Evolutionary conservation across 2,797 vertebrate genomes (phyloP).

Genomic region (Choloepus didactylus): DNA sequence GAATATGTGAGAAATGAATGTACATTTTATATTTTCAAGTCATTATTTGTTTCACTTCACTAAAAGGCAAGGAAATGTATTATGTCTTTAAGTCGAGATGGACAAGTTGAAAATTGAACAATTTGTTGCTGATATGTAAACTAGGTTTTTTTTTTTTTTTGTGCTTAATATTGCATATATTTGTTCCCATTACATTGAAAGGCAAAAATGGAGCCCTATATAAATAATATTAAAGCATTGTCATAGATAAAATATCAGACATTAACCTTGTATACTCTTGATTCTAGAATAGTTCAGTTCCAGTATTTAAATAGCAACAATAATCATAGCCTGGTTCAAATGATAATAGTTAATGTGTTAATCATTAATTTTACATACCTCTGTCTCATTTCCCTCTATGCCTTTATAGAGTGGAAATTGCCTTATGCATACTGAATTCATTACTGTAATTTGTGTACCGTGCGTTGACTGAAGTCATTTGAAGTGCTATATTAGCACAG

Average conservation of each 20-base stretch:
- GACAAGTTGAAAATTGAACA: constrained; percentile 38
- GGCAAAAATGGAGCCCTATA: constrained; percentile 71
- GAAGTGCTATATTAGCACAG: constrained; percentile 54
- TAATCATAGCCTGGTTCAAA: constrained; percentile 58
- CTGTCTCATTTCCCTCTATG: constrained; percentile 53
- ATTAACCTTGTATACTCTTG: constrained; percentile 68
- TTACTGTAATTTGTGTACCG: constrained; percentile 75
- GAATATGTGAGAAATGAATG: not conserved
- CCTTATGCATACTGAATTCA: constrained; percentile 67
- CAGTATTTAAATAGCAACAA: constrained; percentile 80
- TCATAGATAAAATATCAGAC: constrained; percentile 48
- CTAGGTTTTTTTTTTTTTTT: not conserved
- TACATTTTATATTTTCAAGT: constrained; percentile 8
- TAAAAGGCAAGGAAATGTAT: not conserved
- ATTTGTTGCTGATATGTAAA: constrained; percentile 46
- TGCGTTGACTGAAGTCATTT: constrained; percentile 61
- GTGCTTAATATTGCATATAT: constrained; percentile 1
- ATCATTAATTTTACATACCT: constrained; percentile 71
- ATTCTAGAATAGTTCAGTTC: constrained; percentile 66
- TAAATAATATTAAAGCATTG: constrained; percentile 66
- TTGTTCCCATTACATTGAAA: constrained; percentile 65
- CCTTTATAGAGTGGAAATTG: constrained; percentile 61
- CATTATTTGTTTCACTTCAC: not conserved
- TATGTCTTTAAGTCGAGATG: not conserved
- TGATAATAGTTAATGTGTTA: constrained; percentile 71